Evolutionary conservation across 2,113 vertebrate genomes (phyloP).

Genomic region (Vicugna pacos): DNA sequence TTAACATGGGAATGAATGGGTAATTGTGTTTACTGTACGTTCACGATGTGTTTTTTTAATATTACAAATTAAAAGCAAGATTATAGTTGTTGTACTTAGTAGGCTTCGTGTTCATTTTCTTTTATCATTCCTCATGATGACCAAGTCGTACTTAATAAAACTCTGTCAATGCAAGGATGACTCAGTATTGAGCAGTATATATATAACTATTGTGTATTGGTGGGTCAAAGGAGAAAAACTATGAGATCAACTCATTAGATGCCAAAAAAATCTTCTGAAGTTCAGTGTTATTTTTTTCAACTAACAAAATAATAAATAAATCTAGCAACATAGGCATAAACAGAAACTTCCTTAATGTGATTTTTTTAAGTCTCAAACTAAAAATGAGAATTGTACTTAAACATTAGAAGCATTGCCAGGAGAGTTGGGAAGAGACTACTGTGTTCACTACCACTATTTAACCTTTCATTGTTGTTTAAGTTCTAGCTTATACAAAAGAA

Average conservation of each 20-base stretch:
- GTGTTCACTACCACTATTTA: background rate
- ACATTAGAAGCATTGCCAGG: background rate
- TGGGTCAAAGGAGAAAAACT: background rate
- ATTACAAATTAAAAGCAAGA: slow-evolving; percentile 31
- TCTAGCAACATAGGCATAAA: background rate
- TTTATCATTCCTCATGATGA: background rate
- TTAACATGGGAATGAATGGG: background rate
- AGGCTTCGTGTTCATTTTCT: background rate
- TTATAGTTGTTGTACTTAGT: background rate
- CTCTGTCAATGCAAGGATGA: background rate
- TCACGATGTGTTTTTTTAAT: background rate
- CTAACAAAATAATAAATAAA: slow-evolving; percentile 16
- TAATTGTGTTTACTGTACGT: background rate
- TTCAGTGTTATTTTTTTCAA: slow-evolving; percentile 31
- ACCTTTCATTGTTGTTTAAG: slow-evolving; percentile 26
- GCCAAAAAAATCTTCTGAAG: background rate
- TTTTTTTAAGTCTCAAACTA: slow-evolving; percentile 23
- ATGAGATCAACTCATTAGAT: background rate
- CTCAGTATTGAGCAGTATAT: background rate
- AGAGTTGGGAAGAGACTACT: background rate
- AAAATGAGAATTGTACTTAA: slow-evolving; percentile 48
- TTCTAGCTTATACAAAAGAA: background rate
- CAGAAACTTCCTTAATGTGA: background rate
- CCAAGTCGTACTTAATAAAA: background rate
- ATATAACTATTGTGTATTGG: background rate